Evolutionary conservation across 35 echinoderm and acorn worm species (phyloP), one percentile per base, ranked within the genome.

Genomic region (Chiridota heheva): DNA sequence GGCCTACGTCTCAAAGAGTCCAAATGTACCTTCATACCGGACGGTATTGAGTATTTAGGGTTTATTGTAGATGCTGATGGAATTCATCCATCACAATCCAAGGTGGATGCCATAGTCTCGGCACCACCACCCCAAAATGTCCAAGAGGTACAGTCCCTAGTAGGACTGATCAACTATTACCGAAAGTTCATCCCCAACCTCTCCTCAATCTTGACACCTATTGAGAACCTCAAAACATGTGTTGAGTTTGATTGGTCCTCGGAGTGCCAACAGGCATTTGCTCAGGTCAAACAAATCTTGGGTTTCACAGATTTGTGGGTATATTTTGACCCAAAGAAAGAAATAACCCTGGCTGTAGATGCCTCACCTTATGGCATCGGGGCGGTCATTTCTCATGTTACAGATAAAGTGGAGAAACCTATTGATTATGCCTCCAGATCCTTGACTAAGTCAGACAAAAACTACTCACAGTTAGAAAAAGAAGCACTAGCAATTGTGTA

Each of bases 311-410:
- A 62, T 18, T 36, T 74, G 42, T 51, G 64, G 20, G 30, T 35
- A 1, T 62, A 82, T 40, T 82, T 44, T 34, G 66, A 82, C 33
- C 34, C 34, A 31, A 35, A 46, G 32, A 72, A 81, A 81, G 26
- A 68, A 17, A 2, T 72, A 8, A 56, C 30, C 10, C 42, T 87
- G 29, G 72, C 85, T 65, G 65, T 49, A 26, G 78, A 82, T 72
- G 86, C 78, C 40, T 89, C 78, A 20, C 67, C 77, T n/a, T 81
- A 81, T 36, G 77, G 86, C 51, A 76, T 90, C 36, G 70, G 80
- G 0, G 87, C 87, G 39, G 80, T 84, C 7, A 42, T 90, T 41
- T 66, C 80, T 17, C 69, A 90, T 56, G 28, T 3, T 38, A 69
- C 28, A 25, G 10, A 28, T 28, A 25, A 67, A 27, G 80, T 59